Percentiles rank a stretch among this genome's conserved stretches.
Evolutionary conservation across 2,113 vertebrate genomes (phyloP).

Genomic region (Nettapus auritus): DNA sequence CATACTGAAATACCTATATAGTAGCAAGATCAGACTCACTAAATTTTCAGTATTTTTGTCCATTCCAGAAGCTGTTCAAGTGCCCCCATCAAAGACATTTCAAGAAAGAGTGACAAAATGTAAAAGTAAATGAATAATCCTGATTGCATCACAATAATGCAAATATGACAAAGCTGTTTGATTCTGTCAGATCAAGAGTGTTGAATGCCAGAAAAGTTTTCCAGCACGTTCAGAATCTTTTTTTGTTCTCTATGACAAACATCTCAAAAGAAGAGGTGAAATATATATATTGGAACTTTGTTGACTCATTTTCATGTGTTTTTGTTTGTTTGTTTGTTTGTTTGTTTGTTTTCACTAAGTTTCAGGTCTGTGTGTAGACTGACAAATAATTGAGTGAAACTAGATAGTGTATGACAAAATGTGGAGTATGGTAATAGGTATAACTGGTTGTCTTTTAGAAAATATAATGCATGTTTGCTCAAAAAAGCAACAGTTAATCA

Average conservation of each 20-base stretch:
- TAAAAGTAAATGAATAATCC: background rate
- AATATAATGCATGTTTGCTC: background rate
- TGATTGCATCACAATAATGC: background rate
- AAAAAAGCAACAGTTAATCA: background rate
- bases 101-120: background rate
- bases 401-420: background rate
- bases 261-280: background rate
- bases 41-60: background rate
- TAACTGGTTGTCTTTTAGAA: background rate
- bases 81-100: background rate
- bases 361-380: background rate
- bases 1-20: background rate
- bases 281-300: background rate
- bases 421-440: background rate
- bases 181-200: background rate
- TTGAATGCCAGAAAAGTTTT: background rate
- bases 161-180: background rate
- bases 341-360: too few relatives aligned
- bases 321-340: too few relatives aligned
- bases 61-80: background rate
- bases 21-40: background rate
- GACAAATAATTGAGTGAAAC: background rate
- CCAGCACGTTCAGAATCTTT: background rate
- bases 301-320: background rate
- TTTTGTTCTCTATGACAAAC: background rate